Percentiles rank a stretch among this genome's conserved stretches.
Conservation (phyloP, 2,888 invertebrate genomes). For the Apodemia zela region DNA sequence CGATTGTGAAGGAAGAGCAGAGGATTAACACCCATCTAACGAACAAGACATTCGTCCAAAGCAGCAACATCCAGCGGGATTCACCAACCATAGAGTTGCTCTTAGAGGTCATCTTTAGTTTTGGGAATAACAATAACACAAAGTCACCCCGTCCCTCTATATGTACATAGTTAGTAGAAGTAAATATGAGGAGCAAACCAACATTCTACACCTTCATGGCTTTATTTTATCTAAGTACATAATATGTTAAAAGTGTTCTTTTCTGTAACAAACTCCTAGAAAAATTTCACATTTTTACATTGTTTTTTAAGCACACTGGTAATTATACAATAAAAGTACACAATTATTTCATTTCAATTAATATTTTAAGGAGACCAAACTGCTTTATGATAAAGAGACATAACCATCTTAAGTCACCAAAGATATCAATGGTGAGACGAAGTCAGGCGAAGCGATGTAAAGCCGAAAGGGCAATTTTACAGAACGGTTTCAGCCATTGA, state of each 20-base stretch:
- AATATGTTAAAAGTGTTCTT: background rate
- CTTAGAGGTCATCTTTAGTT: background rate
- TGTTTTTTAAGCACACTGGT: background rate
- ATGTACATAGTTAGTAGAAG: background rate
- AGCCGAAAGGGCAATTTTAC: too few relatives aligned
- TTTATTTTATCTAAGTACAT: background rate
- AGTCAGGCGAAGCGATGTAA: too few relatives aligned
- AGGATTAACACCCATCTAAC: background rate
- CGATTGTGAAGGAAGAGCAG: background rate
- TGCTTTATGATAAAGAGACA: too few relatives aligned
- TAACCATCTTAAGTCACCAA: too few relatives aligned
- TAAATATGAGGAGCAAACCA: background rate
- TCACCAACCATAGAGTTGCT: background rate
- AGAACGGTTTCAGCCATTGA: too few relatives aligned
- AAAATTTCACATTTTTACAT: constrained; percentile 2
- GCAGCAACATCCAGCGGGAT: background rate
- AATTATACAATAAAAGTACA: background rate
- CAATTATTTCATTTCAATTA: background rate
- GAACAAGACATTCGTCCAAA: background rate
- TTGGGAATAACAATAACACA: background rate
- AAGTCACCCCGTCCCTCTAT: constrained; percentile 1
- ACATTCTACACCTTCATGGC: constrained; percentile 8
- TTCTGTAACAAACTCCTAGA: constrained; percentile 8
- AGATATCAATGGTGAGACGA: too few relatives aligned
- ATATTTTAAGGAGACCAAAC: too few relatives aligned